Conservation (phyloP, 2,888 invertebrate genomes). For the Orthonychiurus folsomi region DNA sequence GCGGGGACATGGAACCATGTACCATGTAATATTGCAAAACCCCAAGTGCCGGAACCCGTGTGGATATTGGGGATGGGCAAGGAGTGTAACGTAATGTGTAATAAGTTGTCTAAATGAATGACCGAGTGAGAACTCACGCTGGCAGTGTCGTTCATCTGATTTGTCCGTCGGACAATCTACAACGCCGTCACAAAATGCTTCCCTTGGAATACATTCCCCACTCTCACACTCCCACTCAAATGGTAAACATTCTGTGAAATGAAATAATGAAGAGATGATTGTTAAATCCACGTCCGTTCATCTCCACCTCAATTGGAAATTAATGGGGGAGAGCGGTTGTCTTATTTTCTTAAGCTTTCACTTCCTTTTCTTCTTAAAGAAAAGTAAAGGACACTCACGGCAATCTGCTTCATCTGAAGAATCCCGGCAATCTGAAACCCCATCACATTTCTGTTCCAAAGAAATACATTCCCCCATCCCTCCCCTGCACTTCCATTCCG, state of each 20-base stretch:
- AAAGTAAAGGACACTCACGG: too few species aligned
- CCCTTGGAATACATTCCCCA: constrained; percentile 40
- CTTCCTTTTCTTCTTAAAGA: too few species aligned
- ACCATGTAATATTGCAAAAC: neutral
- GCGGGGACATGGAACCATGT: neutral
- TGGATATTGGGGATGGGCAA: too few species aligned
- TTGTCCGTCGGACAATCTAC: constrained; percentile 40
- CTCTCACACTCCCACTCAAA: constrained; percentile 40
- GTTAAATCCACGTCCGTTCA: too few species aligned
- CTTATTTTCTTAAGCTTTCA: too few species aligned
- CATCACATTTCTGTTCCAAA: constrained; percentile 24
- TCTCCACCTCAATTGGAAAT: too few species aligned
- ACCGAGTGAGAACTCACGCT: constrained; percentile 13
- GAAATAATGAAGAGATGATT: too few species aligned
- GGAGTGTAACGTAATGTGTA: too few species aligned
- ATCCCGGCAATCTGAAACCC: neutral
- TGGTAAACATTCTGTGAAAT: constrained; percentile 23
- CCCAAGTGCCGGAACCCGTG: too few species aligned
- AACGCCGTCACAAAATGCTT: constrained; percentile 40
- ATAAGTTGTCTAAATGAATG: too few species aligned
- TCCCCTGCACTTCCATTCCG: neutral
- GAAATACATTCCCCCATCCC: constrained; percentile 29
- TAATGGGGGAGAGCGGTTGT: too few species aligned
- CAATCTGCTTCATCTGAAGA: constrained; percentile 13
- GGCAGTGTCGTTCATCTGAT: constrained; percentile 36